Base-by-base conservation (phyloP, 1,140 invertebrate genomes). In the Cydia strobilella region DNA sequence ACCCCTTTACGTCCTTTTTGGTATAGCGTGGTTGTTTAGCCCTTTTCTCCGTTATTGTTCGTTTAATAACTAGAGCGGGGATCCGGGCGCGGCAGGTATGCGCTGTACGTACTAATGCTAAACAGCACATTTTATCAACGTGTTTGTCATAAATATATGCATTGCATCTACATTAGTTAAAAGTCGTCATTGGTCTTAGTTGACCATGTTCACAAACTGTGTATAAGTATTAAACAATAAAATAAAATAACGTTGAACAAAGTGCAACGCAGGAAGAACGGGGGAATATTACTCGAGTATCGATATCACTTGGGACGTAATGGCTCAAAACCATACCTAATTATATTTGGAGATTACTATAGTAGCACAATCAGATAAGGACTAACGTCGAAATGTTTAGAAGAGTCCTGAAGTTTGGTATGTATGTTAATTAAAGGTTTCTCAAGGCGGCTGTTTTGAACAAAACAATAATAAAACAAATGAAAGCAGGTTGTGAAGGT, bases 41-140 rank as follows among this genome's bases (percentile, higher is more conserved):
- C 65, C n/a, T 69, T 69, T n/a, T 69, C 65, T 69, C 12, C 13
- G 27, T 35, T 65, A 39, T 69, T 69, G 31, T 69, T 69, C 65
- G 27, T 31, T 65, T 27, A 13, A 31, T 31, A 65, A 42, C 39
- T 10, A 42, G 12, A 31, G 65, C 65, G 31, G 27, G 31, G 65
- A 69, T 39, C 15, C 31, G 27, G 65, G 31, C 4, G 65, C 27
- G n/a, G n/a, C 65, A 69, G 62, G 62, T 69, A 31, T 27, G 63
- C 23, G 7, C 20, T 65, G 15, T 31, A 27, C n/a, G 20, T 4
- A 27, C 18, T 35, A 69, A 31, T 31, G 13, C 51, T 59, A 59
- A 59, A 20, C 51, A 59, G 13, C 15, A 12, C 15, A 59, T 4
- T 20, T 59, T 59, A 59, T 10, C 6, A 59, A 10, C 6, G 51